Base-by-base conservation (phyloP, 2,797 vertebrate genomes). In the Poecilia wingei region DNA sequence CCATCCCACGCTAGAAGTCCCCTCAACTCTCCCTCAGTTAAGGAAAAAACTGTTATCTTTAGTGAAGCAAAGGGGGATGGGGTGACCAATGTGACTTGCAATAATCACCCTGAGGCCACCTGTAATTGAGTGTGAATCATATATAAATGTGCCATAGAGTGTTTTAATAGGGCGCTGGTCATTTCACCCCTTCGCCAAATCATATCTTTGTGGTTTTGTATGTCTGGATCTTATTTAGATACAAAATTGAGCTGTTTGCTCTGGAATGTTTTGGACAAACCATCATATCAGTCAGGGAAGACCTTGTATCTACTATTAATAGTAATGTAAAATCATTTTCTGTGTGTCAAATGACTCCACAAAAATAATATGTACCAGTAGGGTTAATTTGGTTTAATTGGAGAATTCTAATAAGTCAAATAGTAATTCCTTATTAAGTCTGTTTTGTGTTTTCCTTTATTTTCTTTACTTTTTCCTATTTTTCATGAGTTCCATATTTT, bases 11-110 rank as follows among this genome's bases (percentile, higher is more conserved):
- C 94, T 13, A n/a, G 79, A 14, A 91, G 92, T 85, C 49, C 87
- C 39, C 16, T 59, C 12, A 87, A 86, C 9, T 41, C 84, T 82
- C 86, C 87, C 39, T 12, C 79, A 88, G 90, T 90, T 16, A 36
- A 87, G 2, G 94, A 94, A 77, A 88, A 88, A 73, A 88, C 79
- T 25, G 81, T 85, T 36, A 76, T 81, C 87, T 83, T 90, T 25
- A 74, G 82, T 84, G 96, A 97, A 81, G 90, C 88, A 59, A 94
- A 86, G 86, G 89, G 87, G 0, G 91, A 93, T 47, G 87, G 77
- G 14, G 55, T 22, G 45, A 78, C 86, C 75, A 73, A 89, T 1
- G 68, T 84, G 39, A 73, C 82, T 77, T 93, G 93, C 90, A 90
- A 39, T 53, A 87, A 86, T 79, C 86, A 90, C 45, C 75, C 85